phyloP scores from a whole-genome alignment of 2,888 invertebrate species.

The Ecdyonurus torrentis region DNA sequence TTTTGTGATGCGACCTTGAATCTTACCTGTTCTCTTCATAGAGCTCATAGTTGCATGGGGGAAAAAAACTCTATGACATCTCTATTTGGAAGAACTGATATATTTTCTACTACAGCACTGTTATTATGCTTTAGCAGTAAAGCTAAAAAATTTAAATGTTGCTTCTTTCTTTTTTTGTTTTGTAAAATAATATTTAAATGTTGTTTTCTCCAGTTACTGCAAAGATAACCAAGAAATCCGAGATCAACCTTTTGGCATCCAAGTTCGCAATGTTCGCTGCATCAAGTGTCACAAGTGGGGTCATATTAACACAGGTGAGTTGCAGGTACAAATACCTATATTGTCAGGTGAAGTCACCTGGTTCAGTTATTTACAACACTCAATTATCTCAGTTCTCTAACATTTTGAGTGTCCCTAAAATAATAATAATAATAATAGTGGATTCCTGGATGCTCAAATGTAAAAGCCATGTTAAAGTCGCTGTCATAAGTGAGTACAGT shows the following conservation, averaged over 20 bases:
- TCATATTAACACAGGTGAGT: slow-evolving; percentile 76
- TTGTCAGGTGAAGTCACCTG: too few species aligned
- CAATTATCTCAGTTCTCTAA: too few species aligned
- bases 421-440: too few species aligned
- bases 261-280: slow-evolving; percentile 92
- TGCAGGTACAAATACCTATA: too few species aligned
- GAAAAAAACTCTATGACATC: background rate
- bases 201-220: slow-evolving; percentile 48
- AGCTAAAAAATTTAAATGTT: background rate
- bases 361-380: too few species aligned
- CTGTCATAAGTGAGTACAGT: too few species aligned
- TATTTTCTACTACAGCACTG: background rate
- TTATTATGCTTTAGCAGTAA: background rate
- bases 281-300: slow-evolving; percentile 99
- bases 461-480: too few species aligned
- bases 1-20: too few species aligned
- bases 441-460: too few species aligned
- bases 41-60: too few species aligned
- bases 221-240: slow-evolving; percentile 94
- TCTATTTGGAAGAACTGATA: background rate
- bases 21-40: too few species aligned
- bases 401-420: too few species aligned
- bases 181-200: background rate
- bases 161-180: background rate
- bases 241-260: slow-evolving; percentile 97